Evolutionary conservation across 2,797 vertebrate species (phyloP).

Genomic region (Lithobates pipiens): DNA sequence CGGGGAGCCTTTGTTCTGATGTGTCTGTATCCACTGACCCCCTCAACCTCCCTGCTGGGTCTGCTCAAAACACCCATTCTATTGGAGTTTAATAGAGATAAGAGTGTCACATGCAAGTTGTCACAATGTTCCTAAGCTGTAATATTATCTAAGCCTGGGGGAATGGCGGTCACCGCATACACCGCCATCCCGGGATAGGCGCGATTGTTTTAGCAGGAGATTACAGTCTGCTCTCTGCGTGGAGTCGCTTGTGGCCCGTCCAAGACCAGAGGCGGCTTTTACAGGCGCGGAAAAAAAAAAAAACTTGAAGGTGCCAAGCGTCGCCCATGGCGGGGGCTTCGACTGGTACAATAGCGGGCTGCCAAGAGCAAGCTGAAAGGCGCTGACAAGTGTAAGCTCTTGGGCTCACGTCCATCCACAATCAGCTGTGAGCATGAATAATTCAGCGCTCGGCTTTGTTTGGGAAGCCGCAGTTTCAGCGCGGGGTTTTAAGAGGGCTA

Average conservation of each 20-base stretch:
- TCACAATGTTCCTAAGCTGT: neutral
- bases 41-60: neutral
- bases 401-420: slow-evolving; percentile 3
- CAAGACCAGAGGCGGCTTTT: neutral
- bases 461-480: neutral
- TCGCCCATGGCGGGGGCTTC: neutral
- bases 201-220: neutral
- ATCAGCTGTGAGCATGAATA: slow-evolving; percentile 15
- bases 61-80: neutral
- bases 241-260: neutral
- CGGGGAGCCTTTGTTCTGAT: neutral
- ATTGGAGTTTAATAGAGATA: neutral
- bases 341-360: neutral
- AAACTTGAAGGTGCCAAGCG: neutral
- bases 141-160: neutral
- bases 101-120: neutral
- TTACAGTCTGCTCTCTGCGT: neutral
- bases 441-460: neutral
- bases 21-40: neutral
- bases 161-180: neutral
- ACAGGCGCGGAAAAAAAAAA: no score
- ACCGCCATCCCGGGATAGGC: neutral
- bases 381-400: slow-evolving; percentile 19
- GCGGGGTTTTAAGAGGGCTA: neutral
- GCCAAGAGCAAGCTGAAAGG: neutral